Base-by-base conservation (phyloP, 2,113 vertebrate genomes). In the Maccullochella peelii region DNA sequence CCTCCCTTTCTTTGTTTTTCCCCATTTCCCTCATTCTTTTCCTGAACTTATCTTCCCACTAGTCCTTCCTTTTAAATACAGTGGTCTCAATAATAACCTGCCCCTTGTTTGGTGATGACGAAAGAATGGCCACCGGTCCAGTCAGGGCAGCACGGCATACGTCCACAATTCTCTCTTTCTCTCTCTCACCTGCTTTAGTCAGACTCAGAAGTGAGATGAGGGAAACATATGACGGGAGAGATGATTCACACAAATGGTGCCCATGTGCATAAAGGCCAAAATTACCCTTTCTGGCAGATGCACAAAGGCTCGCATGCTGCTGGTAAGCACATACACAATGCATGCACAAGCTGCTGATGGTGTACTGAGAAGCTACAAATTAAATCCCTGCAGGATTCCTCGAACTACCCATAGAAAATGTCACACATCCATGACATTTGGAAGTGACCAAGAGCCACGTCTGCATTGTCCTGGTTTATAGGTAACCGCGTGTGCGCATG, bases 391-490 rank as follows among this genome's bases (percentile, higher is more conserved):
- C 54, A 66, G 88, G 58, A 85, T 50, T 68, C 71, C 33, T 75
- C 49, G 55, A 70, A 77, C 82, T 69, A 66, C 21, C 33, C 23
- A 20, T 23, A 54, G 42, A 69, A 89, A 90, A 90, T 83, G 86
- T 87, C 77, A 70, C 78, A 88, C 82, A 87, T 86, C 59, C 75
- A 87, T 81, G 81, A 88, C 79, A 90, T 16, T 18, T 55, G 12
- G 73, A 81, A 54, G 55, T 72, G 74, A 88, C 84, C 86, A 68
- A 77, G 59, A 72, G 68, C 67, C 33, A 12, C 1, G 0, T 70
- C 42, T 58, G 47, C 33, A 3, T 54, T 7, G 23, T 36, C 58
- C 71, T 77, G 86, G 90, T 82, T 79, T 82, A 88, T 84, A 49
- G 58, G 40, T 68, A 69, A 44, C 21, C 3, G 18, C 25, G 20